phyloP scores from a whole-genome alignment of 2,797 vertebrate genomes.

The Malacoraja senta region DNA sequence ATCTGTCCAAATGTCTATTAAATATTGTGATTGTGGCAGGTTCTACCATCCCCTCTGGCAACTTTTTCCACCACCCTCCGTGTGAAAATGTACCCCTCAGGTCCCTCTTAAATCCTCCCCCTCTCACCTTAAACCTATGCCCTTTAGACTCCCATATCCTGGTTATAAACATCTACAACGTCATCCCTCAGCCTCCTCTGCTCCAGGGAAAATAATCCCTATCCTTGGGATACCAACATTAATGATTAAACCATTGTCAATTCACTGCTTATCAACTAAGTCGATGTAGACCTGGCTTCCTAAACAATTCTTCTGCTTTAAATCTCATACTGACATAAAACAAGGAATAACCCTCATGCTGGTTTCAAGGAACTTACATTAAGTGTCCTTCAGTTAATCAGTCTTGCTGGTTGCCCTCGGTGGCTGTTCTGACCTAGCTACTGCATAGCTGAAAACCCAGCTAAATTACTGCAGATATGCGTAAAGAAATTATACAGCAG shows the following conservation, averaged over 20 bases:
- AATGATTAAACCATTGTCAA: neutral
- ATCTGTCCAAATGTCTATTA: too few species aligned
- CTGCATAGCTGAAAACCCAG: conserved; percentile 39
- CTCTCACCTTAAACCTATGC: too few species aligned
- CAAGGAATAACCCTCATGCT: neutral
- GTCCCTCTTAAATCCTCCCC: too few species aligned
- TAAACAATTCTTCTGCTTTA: neutral
- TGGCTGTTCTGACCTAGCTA: neutral
- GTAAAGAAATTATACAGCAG: neutral
- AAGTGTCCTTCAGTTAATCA: neutral
- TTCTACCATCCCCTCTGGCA: too few species aligned
- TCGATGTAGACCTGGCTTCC: neutral
- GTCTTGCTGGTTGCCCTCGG: neutral
- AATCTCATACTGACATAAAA: neutral
- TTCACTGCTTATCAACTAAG: neutral
- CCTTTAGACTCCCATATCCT: too few species aligned
- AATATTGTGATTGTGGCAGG: too few species aligned
- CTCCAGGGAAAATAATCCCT: neutral
- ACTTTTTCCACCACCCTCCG: too few species aligned
- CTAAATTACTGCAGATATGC: conserved; percentile 35
- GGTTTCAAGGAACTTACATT: neutral
- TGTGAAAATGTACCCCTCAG: too few species aligned
- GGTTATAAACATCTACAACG: too few species aligned
- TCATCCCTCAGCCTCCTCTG: too few species aligned
- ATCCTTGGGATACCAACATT: neutral